Evolutionary conservation across 1,140 invertebrate species (phyloP), one percentile per base, ranked within the genome.

Genomic region (Chymomyza costata): DNA sequence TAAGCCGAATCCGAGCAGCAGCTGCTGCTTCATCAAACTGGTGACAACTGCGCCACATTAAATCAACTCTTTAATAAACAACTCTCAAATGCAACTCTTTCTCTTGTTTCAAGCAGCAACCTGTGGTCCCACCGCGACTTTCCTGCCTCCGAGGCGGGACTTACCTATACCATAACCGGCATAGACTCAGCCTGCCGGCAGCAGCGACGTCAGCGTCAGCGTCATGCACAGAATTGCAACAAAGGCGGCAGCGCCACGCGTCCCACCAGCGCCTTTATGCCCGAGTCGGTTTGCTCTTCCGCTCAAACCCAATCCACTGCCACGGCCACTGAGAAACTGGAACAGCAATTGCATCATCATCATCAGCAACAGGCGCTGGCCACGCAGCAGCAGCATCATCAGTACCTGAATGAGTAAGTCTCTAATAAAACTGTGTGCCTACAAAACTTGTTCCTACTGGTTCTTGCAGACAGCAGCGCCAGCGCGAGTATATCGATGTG

Each of bases 401-500:
- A 80, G 59, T 82, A 80, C 47, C 63, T 78, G 15, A 82, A 82
- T 45, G 78, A 82, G 78, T 82, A 30, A 82, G 78, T 69, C 5
- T 6, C 25, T 10, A 28, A 28, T 34, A n/a, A n/a, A n/a, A n/a
- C n/a, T n/a, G n/a, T n/a, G n/a, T n/a, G n/a, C n/a, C n/a, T n/a
- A n/a, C n/a, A n/a, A n/a, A n/a, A n/a, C n/a, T n/a, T n/a, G n/a
- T n/a, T n/a, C n/a, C n/a, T n/a, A n/a, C n/a, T n/a, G n/a, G n/a
- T n/a, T 38, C 15, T 14, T 38, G 2, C 5, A 38, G 15, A 14
- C 60, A 78, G 52, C 55, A 60, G 16, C 60, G 65, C 31, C 76
- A 60, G 44, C 65, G 84, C 1, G 84, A 86, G 44, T 86, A 85
- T 17, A 86, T 86, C n/a, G 84, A 86, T 57, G 82, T 86, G 15